Base-by-base conservation (phyloP, 2,888 invertebrate species). In the Heteromurus nitidus region DNA sequence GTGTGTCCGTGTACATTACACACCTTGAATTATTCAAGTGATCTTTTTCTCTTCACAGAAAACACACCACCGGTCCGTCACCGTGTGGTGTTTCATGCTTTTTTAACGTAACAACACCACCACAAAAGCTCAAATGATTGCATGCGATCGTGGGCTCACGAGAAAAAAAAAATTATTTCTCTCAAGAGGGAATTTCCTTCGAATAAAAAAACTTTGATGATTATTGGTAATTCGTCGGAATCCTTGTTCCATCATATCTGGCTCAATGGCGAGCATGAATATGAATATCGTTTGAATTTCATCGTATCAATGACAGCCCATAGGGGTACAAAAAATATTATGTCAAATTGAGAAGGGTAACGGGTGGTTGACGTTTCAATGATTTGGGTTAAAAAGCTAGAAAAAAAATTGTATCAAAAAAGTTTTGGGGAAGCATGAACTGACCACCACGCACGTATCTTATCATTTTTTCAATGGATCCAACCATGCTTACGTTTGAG, bases 21-120 rank as follows among this genome's bases (percentile, higher is more conserved):
- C 73, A 68, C 68, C 76, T 76, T 76, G 58, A 76, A 76, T 68
- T 76, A 76, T 76, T 76, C 60, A 76, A 55, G 58, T 76, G 76
- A 76, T 76, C 76, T 47, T 47, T 55, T 64, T 20, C n/a, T n/a
- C 53, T 42, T 3, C 24, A 20, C 5, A 22, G 1, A n/a, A n/a
- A n/a, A n/a, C n/a, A n/a, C n/a, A n/a, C 22, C 53, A 53, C 13
- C n/a, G 18, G 16, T 50, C n/a, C 22, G n/a, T 13, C 20, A 16
- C 36, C 1, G 64, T 64, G 42, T 64, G 64, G 58, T 76, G 76
- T 68, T 68, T 76, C 76, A 68, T 76, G 68, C 68, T 76, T 76
- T 67, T 76, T 67, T 67, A 76, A 76, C 76, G 55, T 44, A 20
- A 68, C 53, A 44, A 44, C 53, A 62, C 42, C 47, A 36, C 58